Evolutionary conservation across 1,140 invertebrate species (phyloP).

Genomic region (Drosophila sp.): DNA sequence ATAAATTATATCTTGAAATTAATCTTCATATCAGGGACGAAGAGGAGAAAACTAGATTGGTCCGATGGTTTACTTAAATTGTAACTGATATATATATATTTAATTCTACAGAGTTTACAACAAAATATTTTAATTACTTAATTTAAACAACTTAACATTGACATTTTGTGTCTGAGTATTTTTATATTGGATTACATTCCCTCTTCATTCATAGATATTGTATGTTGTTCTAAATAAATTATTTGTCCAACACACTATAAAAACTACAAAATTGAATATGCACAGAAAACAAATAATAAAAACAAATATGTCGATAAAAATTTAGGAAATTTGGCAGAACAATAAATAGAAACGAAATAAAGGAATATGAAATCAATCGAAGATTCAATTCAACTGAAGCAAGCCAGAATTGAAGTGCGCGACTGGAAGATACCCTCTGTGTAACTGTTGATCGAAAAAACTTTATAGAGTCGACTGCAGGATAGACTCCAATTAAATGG

Average conservation of each 20-base stretch:
- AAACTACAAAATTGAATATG: too few relatives aligned
- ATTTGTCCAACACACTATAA: too few relatives aligned
- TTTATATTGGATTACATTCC: too few relatives aligned
- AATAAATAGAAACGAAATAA: background rate
- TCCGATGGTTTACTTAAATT: background rate
- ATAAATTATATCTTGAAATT: background rate
- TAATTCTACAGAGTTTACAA: too few relatives aligned
- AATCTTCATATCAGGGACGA: background rate
- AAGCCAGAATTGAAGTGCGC: background rate
- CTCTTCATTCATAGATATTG: too few relatives aligned
- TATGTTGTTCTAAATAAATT: too few relatives aligned
- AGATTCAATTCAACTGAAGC: background rate
- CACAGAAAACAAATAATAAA: too few relatives aligned
- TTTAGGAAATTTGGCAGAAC: conserved; percentile 2
- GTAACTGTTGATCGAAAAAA: background rate
- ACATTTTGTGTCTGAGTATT: too few relatives aligned
- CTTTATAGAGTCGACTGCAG: background rate
- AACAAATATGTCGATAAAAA: background rate
- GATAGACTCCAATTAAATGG: background rate
- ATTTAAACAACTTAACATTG: too few relatives aligned
- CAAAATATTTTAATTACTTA: too few relatives aligned
- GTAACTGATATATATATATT: too few relatives aligned
- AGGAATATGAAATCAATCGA: conserved; percentile 8
- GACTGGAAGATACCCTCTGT: background rate
- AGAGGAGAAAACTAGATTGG: background rate